phyloP scores from a whole-genome alignment of 2,113 vertebrate species.

The Pyrgilauda ruficollis region DNA sequence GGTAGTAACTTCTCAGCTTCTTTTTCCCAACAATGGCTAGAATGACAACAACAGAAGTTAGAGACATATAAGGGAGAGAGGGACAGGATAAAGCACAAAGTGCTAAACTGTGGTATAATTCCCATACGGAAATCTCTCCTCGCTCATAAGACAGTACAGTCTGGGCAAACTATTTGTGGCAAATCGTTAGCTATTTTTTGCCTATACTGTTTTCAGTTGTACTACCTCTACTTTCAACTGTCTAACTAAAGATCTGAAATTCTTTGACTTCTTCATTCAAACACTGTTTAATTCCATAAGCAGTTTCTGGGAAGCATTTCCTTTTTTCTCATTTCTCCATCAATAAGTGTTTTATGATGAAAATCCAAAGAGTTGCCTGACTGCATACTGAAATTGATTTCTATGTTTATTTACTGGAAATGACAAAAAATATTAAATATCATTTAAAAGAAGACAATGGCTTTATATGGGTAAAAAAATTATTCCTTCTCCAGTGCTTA shows the following conservation, averaged over 20 bases:
- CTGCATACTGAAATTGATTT: neutral
- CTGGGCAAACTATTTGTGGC: neutral
- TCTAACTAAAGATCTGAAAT: neutral
- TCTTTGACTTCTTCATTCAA: neutral
- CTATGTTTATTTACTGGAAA: neutral
- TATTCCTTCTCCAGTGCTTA: neutral
- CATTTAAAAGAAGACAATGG: neutral
- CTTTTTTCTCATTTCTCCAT: neutral
- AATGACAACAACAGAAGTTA: neutral
- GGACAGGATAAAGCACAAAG: neutral
- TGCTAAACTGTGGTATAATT: neutral
- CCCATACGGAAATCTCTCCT: neutral
- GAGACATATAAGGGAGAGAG: neutral
- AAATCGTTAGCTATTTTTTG: neutral
- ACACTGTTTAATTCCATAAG: neutral
- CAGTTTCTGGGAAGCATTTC: neutral
- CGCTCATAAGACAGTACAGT: neutral
- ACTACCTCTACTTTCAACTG: neutral
- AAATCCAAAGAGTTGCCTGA: neutral
- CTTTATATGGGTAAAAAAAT: neutral
- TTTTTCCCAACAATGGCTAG: neutral
- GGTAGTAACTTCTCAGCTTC: neutral
- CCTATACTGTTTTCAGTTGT: neutral
- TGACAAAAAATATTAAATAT: neutral
- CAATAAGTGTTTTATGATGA: neutral